A percentile compares a stretch with the other conserved stretches of the same genome.
Conservation (phyloP, 2,797 vertebrate genomes). For the Thaleichthys pacificus region DNA sequence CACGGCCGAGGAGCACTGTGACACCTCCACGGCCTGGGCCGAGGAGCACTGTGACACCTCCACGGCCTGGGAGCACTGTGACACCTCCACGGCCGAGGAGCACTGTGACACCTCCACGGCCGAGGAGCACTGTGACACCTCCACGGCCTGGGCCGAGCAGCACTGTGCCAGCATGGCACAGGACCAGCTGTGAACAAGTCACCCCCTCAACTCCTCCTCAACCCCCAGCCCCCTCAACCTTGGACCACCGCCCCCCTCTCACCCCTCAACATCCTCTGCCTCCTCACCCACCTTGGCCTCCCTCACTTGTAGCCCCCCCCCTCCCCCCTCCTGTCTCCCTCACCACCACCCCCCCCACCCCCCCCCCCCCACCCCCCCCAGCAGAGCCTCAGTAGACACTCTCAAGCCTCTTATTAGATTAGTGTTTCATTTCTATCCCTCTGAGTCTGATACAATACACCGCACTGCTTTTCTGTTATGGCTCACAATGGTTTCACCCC, state of each 20-base stretch:
- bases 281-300: neutral
- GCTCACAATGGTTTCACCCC: conserved; percentile 27
- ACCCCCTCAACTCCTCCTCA: neutral
- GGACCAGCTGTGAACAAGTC: conserved; percentile 21
- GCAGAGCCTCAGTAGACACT: conserved; percentile 10
- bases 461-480: conserved; percentile 47
- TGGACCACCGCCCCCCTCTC: neutral
- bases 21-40: neutral
- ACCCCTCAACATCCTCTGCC: neutral
- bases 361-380: neutral
- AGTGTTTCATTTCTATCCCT: conserved; percentile 52
- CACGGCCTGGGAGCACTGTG: no score
- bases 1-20: neutral
- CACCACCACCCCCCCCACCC: no score
- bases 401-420: conserved; percentile 56
- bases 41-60: conserved; percentile 4
- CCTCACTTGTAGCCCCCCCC: neutral
- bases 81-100: no score
- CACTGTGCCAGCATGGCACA: neutral
- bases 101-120: conserved; percentile 7
- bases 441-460: conserved; percentile 38
- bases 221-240: neutral
- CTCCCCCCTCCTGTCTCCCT: neutral
- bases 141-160: no score
- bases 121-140: conserved; percentile 5